Evolutionary conservation across 2,888 invertebrate genomes (phyloP).

Genomic region (Holacanthella duospinosa): DNA sequence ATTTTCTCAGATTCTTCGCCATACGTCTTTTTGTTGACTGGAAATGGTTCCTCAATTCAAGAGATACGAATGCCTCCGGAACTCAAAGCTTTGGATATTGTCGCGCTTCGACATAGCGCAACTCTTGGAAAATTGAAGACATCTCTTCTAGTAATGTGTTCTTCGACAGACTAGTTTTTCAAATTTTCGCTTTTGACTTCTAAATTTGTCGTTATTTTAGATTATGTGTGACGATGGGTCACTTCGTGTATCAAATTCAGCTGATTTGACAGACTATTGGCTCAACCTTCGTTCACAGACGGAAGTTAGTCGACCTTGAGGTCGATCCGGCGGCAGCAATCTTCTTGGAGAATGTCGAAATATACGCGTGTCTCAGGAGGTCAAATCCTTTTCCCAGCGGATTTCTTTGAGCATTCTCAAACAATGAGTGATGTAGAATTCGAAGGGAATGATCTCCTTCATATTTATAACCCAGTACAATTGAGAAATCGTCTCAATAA

Average conservation of each 20-base stretch:
- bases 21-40: constrained; percentile 33
- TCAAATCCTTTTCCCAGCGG: constrained; percentile 59
- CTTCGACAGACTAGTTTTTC: no score
- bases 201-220: constrained; percentile 19
- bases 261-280: constrained; percentile 59
- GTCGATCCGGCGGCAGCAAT: constrained; percentile 33
- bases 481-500: constrained; percentile 82
- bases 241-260: constrained; percentile 83
- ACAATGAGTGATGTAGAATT: constrained; percentile 88
- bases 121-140: constrained; percentile 41
- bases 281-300: constrained; percentile 53
- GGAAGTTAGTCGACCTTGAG: constrained; percentile 11
- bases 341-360: constrained; percentile 16
- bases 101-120: constrained; percentile 73
- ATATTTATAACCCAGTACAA: constrained; percentile 87
- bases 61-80: constrained; percentile 68
- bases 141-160: constrained; percentile 64
- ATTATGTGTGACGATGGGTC: constrained; percentile 93
- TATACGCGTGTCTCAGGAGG: constrained; percentile 22
- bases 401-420: constrained; percentile 93
- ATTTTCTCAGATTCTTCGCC: constrained; percentile 36
- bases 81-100: constrained; percentile 93
- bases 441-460: constrained; percentile 86
- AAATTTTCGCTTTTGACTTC: no score
- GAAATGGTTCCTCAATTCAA: constrained; percentile 43